phyloP scores from a whole-genome alignment of 2,888 invertebrate species.

The Chrysolina americana region DNA sequence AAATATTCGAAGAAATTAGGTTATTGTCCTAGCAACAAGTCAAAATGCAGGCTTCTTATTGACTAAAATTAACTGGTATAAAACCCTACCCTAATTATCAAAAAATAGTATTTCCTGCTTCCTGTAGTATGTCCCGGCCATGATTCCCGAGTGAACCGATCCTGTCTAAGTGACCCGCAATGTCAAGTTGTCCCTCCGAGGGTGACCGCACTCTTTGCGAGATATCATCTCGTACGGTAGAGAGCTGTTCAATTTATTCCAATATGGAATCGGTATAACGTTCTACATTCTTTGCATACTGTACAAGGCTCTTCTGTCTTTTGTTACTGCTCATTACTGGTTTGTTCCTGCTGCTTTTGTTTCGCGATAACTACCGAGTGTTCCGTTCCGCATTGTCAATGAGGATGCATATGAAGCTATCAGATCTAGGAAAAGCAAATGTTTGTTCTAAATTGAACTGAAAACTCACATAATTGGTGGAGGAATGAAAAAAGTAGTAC shows the following conservation, averaged over 20 bases:
- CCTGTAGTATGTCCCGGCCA: not conserved
- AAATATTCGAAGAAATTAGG: too few relatives aligned
- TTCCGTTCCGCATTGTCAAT: not conserved
- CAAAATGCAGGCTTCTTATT: too few relatives aligned
- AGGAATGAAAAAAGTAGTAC: too few relatives aligned
- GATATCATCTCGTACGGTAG: conserved; percentile 33
- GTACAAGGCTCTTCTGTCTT: conserved; percentile 41
- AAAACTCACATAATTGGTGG: too few relatives aligned
- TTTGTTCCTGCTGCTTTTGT: conserved; percentile 24
- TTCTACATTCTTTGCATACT: conserved; percentile 47
- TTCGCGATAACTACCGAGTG: conserved; percentile 20
- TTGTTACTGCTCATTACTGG: conserved; percentile 38
- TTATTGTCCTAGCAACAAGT: too few relatives aligned
- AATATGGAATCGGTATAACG: conserved; percentile 41
- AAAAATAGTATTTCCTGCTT: too few relatives aligned
- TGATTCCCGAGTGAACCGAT: not conserved
- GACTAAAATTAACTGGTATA: too few relatives aligned
- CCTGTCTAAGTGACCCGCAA: not conserved
- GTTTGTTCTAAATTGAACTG: too few relatives aligned
- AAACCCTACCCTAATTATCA: too few relatives aligned
- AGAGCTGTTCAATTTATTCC: conserved; percentile 44
- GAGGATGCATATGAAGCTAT: not conserved
- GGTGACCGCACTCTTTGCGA: conserved; percentile 36
- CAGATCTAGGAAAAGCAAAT: too few relatives aligned
- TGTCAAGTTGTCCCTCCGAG: conserved; percentile 38